A percentile compares a stretch with the other conserved stretches of the same genome.
Conservation (phyloP, 2,888 invertebrate genomes). For the Drosophila longiperda region DNA sequence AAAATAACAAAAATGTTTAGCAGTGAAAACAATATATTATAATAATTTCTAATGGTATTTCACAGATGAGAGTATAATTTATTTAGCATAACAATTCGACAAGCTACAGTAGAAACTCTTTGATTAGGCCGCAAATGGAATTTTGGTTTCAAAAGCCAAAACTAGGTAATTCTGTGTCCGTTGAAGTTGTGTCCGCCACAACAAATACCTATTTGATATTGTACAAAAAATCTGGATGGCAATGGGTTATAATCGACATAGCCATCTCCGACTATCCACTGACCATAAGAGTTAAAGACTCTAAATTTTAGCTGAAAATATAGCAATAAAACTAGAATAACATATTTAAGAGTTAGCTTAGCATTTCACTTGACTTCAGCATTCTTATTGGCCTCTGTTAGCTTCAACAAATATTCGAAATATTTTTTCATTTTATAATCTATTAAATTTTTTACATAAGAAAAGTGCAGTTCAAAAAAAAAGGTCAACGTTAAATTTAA, state of each 20-base stretch:
- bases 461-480: constrained; percentile 6
- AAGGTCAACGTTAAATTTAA: constrained; percentile 26
- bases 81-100: not conserved
- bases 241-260: not conserved
- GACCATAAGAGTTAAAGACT: not conserved
- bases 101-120: not conserved
- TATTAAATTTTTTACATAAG: constrained; percentile 14
- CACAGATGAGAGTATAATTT: not conserved
- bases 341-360: not conserved
- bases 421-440: constrained; percentile 20
- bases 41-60: not conserved
- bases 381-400: not conserved
- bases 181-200: not conserved
- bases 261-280: not conserved
- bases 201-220: not conserved
- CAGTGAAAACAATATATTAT: not conserved
- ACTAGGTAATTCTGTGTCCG: not conserved
- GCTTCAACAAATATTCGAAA: not conserved
- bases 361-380: not conserved
- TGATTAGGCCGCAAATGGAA: not conserved
- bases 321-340: not conserved
- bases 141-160: not conserved
- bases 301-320: not conserved
- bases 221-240: not conserved
- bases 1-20: not conserved